Evolutionary conservation across 2,888 invertebrate genomes (phyloP).

Genomic region (Iphiclides podalirius): DNA sequence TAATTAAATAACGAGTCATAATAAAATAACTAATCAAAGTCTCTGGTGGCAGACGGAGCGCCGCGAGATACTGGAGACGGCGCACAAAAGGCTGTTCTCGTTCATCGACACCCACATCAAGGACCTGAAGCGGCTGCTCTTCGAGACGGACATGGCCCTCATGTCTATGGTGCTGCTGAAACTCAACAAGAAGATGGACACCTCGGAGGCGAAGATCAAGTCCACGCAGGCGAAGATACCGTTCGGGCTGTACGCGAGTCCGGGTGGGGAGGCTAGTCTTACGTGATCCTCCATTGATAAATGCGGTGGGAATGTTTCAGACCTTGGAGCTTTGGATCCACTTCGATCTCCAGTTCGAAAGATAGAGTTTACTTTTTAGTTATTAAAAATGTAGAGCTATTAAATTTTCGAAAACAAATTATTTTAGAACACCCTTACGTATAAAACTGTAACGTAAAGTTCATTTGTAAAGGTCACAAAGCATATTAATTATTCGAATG

Average conservation of each 20-base stretch:
- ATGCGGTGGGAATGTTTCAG: too few relatives aligned
- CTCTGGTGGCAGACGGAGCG: conserved; percentile 55
- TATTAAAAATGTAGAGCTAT: too few relatives aligned
- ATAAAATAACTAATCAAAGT: too few relatives aligned
- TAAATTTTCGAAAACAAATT: too few relatives aligned
- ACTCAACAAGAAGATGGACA: conserved; percentile 72
- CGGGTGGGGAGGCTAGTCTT: conserved; percentile 44
- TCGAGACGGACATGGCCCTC: conserved; percentile 65
- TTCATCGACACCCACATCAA: conserved; percentile 66
- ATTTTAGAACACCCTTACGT: too few relatives aligned
- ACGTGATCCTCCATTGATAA: not conserved
- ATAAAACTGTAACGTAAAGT: too few relatives aligned
- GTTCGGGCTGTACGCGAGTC: conserved; percentile 68
- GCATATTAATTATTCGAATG: too few relatives aligned
- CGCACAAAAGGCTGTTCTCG: conserved; percentile 49
- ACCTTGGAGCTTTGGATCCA: too few relatives aligned
- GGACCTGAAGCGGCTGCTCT: conserved; percentile 64
- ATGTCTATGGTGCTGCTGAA: conserved; percentile 72
- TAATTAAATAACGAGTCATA: too few relatives aligned
- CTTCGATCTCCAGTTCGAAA: too few relatives aligned
- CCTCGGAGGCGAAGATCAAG: conserved; percentile 66
- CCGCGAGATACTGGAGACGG: conserved; percentile 50
- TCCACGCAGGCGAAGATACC: conserved; percentile 70
- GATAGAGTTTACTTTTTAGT: too few relatives aligned
- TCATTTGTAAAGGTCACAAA: too few relatives aligned